A percentile compares a stretch with the other conserved stretches of the same genome.
Evolutionary conservation across 2,888 invertebrate species (phyloP).

Genomic region (Cantharis lateralis): DNA sequence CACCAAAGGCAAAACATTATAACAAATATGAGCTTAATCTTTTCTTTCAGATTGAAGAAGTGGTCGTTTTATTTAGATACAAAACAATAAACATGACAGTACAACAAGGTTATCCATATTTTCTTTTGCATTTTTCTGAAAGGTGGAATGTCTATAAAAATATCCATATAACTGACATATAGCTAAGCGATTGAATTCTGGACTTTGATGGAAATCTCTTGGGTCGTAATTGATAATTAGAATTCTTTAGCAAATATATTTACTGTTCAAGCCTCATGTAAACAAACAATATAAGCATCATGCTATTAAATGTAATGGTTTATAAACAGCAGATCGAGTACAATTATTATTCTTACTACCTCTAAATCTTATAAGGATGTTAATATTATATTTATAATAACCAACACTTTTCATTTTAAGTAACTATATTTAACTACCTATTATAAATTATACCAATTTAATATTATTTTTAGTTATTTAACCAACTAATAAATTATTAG

Average conservation of each 20-base stretch:
- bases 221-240: conserved; percentile 45
- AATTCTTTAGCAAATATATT: conserved; percentile 42
- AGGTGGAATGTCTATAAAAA: conserved; percentile 42
- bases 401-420: not conserved
- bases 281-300: conserved; percentile 37
- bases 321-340: conserved; percentile 33
- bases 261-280: conserved; percentile 32
- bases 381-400: conserved; percentile 34
- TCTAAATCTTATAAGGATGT: conserved; percentile 36
- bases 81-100: conserved; percentile 46
- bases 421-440: not conserved
- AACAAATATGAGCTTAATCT: conserved; percentile 38
- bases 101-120: conserved; percentile 49
- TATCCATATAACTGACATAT: conserved; percentile 42
- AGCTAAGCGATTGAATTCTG: conserved; percentile 39
- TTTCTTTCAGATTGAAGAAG: conserved; percentile 44
- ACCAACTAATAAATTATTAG: not conserved
- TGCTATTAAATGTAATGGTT: conserved; percentile 43
- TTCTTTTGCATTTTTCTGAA: conserved; percentile 41
- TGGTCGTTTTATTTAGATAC: conserved; percentile 28
- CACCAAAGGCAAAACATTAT: not conserved
- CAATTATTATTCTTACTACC: conserved; percentile 23
- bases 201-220: conserved; percentile 43
- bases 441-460: not conserved
- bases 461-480: not conserved